phyloP scores from a whole-genome alignment of 2,797 vertebrate genomes.

The Helostoma temminkii region DNA sequence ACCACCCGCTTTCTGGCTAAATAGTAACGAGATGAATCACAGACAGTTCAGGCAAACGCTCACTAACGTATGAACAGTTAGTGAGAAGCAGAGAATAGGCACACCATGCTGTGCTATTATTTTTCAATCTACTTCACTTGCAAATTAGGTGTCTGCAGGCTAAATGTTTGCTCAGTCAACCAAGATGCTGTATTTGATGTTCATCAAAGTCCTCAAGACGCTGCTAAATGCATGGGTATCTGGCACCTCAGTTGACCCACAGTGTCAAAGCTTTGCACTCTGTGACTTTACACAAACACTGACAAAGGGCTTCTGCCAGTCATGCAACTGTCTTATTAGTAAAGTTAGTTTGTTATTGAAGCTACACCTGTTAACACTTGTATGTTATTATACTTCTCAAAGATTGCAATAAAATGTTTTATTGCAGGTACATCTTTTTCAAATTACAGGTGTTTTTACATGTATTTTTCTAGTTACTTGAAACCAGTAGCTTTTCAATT shows the following conservation, averaged over 20 bases:
- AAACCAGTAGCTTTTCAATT: not conserved
- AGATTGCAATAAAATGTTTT: no score
- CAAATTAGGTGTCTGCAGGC: conserved; percentile 51
- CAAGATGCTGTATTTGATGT: conserved; percentile 13
- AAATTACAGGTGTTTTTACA: conserved; percentile 1
- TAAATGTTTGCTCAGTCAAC: conserved; percentile 43
- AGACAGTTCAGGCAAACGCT: conserved; percentile 37
- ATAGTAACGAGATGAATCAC: conserved; percentile 38
- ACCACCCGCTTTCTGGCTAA: conserved; percentile 12
- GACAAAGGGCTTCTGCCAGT: not conserved
- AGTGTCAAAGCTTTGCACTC: not conserved
- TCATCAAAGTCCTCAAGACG: conserved; percentile 22
- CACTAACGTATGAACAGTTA: conserved; percentile 33
- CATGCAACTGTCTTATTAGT: not conserved
- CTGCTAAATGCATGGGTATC: not conserved
- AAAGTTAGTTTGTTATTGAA: not conserved
- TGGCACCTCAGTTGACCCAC: not conserved
- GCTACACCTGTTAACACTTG: not conserved
- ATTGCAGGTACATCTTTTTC: no score
- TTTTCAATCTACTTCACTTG: conserved; percentile 59
- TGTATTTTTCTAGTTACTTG: conserved; percentile 4
- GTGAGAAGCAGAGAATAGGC: conserved; percentile 35
- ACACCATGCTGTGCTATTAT: conserved; percentile 47
- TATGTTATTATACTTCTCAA: no score
- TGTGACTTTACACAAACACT: not conserved